A percentile compares a stretch with the other conserved stretches of the same genome.
These are phyloP conservation scores for Psilanteris sp. DNA, from an alignment of 1,140 invertebrate species.

Conservation along the genomic window DNA sequence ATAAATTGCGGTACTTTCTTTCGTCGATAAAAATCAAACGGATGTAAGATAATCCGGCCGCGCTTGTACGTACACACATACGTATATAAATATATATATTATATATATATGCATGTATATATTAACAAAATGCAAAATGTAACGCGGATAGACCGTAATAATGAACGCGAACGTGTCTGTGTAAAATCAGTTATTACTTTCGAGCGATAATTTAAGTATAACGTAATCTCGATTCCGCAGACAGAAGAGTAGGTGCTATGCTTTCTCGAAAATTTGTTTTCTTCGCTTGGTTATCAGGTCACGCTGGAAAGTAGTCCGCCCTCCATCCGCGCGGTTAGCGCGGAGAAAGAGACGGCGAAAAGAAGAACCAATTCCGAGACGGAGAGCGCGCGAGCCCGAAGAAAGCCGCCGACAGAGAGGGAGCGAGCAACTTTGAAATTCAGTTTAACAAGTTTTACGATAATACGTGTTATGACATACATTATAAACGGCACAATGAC, in stretches of 20 bases:
- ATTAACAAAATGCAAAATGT: conserved; percentile 35
- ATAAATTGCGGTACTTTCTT: conserved; percentile 52
- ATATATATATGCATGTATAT: too few species aligned
- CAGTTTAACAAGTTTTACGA: conserved; percentile 49
- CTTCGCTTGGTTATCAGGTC: conserved; percentile 64
- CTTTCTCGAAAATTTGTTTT: conserved; percentile 66
- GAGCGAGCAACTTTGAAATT: conserved; percentile 42
- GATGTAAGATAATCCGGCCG: conserved; percentile 50
- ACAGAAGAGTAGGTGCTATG: conserved; percentile 59
- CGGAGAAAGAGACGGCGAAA: conserved; percentile 13
- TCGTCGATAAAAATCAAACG: conserved; percentile 50
- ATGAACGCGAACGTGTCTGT: conserved; percentile 14
- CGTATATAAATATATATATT: too few species aligned
- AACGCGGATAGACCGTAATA: conserved; percentile 32
- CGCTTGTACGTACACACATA: conserved; percentile 13
- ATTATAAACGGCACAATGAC: conserved; percentile 54
- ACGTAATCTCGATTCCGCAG: conserved; percentile 62
- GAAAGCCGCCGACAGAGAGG: conserved; percentile 32
- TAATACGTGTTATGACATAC: conserved; percentile 59
- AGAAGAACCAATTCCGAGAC: background rate
- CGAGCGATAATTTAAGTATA: conserved; percentile 59
- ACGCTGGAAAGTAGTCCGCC: conserved; percentile 63
- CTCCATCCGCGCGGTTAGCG: conserved; percentile 43
- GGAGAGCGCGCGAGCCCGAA: conserved; percentile 23
- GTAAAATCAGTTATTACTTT: conserved; percentile 58